Evolutionary conservation across 2,888 invertebrate genomes (phyloP).

Genomic region (Watsonalla cultraria): DNA sequence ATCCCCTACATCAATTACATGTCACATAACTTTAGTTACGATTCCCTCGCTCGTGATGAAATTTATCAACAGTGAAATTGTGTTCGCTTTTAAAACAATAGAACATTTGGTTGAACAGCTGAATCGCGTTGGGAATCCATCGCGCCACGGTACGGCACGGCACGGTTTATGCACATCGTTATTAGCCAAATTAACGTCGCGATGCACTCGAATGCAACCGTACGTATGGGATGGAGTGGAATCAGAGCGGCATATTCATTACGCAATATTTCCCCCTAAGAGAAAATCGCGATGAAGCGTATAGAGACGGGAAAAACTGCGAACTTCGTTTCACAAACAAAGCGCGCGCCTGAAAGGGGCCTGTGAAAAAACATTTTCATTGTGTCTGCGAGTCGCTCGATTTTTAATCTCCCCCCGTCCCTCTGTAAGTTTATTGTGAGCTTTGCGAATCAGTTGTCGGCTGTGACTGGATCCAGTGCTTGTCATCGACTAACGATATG

Average conservation of each 20-base stretch:
- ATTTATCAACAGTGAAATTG: slow-evolving; percentile 19
- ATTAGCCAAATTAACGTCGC: slow-evolving; percentile 43
- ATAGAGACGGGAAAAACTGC: slow-evolving; percentile 59
- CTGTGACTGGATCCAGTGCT: slow-evolving; percentile 44
- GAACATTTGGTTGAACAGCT: slow-evolving; percentile 15
- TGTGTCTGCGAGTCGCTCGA: slow-evolving; percentile 73
- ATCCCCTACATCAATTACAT: slow-evolving; percentile 13
- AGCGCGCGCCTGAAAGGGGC: slow-evolving; percentile 66
- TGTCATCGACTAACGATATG: slow-evolving; percentile 25
- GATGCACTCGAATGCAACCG: slow-evolving; percentile 30
- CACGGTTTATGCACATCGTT: slow-evolving; percentile 7
- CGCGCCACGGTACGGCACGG: background rate
- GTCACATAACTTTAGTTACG: slow-evolving; percentile 15
- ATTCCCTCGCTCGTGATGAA: slow-evolving; percentile 12
- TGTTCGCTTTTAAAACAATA: slow-evolving; percentile 17
- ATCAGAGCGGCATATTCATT: slow-evolving; percentile 59
- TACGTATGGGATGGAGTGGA: slow-evolving; percentile 25
- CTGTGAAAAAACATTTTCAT: slow-evolving; percentile 75
- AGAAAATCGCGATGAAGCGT: slow-evolving; percentile 64
- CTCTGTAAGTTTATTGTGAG: slow-evolving; percentile 69
- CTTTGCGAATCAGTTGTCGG: slow-evolving; percentile 52
- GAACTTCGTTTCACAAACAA: slow-evolving; percentile 76
- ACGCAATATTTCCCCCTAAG: slow-evolving; percentile 56
- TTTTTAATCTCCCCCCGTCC: slow-evolving; percentile 71
- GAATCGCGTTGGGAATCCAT: slow-evolving; percentile 12